A percentile compares a stretch with the other conserved stretches of the same genome.
phyloP scores from a whole-genome alignment of 1,140 invertebrate genomes.

The Drosophila saltans region DNA sequence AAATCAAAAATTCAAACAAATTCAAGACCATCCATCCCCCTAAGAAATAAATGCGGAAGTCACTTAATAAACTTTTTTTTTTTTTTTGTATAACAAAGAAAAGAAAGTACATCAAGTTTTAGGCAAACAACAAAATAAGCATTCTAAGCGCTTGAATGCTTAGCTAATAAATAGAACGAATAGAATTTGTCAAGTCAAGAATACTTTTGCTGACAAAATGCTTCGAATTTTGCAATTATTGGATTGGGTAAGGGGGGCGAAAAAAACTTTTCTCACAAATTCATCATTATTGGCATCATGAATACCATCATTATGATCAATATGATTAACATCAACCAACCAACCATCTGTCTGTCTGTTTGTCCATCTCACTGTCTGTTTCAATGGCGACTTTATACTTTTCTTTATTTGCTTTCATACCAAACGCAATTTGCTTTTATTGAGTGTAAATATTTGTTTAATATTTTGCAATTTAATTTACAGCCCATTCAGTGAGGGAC shows the following conservation, averaged over 20 bases:
- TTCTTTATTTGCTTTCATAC: slow-evolving; percentile 58
- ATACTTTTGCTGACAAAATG: slow-evolving; percentile 34
- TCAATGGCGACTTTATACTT: slow-evolving; percentile 47
- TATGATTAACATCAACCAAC: not conserved
- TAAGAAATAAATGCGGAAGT: not conserved
- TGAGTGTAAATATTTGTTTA: slow-evolving; percentile 74
- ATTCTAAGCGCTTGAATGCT: slow-evolving; percentile 63
- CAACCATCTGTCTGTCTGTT: not conserved
- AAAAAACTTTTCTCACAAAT: slow-evolving; percentile 40
- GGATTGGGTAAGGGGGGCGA: not conserved
- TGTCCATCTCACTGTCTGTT: slow-evolving; percentile 37
- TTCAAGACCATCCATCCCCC: not conserved
- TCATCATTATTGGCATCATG: slow-evolving; percentile 13
- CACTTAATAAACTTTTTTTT: not conserved
- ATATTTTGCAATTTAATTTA: slow-evolving; percentile 72
- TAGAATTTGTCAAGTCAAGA: slow-evolving; percentile 41
- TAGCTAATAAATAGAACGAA: slow-evolving; percentile 59
- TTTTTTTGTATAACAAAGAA: not conserved
- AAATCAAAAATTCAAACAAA: not conserved
- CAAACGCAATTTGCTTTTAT: slow-evolving; percentile 72
- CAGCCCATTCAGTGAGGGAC: slow-evolving; percentile 39
- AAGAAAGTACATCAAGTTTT: slow-evolving; percentile 9
- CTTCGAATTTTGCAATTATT: slow-evolving; percentile 41
- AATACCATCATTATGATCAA: not conserved
- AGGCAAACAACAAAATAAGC: slow-evolving; percentile 1